Percentiles rank a stretch among this genome's conserved stretches.
These are phyloP conservation scores for Grammatotria lemairii DNA, from an alignment of 2,113 vertebrate species.

Conservation along the genomic window DNA sequence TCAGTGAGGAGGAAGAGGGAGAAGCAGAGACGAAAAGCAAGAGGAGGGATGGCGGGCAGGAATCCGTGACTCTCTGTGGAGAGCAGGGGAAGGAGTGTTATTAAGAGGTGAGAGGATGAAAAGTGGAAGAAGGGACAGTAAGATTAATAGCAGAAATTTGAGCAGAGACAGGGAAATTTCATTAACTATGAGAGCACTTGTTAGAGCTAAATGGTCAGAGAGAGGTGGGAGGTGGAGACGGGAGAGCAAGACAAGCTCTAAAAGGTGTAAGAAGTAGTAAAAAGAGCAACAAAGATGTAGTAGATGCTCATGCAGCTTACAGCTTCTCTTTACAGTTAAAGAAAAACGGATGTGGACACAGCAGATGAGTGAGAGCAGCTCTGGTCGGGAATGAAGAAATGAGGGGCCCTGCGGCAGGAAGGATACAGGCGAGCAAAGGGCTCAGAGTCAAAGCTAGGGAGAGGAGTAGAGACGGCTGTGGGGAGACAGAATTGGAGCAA, in stretches of 20 bases:
- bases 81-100: conserved; percentile 3
- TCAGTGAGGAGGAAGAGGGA: neutral
- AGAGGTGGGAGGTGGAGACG: conserved; percentile 17
- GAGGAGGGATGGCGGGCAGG: neutral
- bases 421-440: neutral
- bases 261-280: neutral
- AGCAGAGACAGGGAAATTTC: conserved; percentile 65
- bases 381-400: conserved; percentile 58
- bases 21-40: neutral
- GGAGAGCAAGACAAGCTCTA: neutral
- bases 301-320: neutral
- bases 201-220: conserved; percentile 64
- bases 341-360: neutral
- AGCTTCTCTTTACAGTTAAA: neutral
- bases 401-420: conserved; percentile 12
- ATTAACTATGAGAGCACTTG: conserved; percentile 67
- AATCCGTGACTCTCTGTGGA: conserved; percentile 18
- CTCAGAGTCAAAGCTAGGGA: conserved; percentile 10
- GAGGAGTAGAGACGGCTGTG: neutral
- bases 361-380: conserved; percentile 32
- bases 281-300: neutral
- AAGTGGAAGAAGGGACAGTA: conserved; percentile 50
- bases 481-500: conserved; percentile 31
- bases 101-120: conserved; percentile 57
- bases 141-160: conserved; percentile 69